Evolutionary conservation across 2,797 vertebrate genomes (phyloP).

Genomic region (Lepilemur septentrionalis): DNA sequence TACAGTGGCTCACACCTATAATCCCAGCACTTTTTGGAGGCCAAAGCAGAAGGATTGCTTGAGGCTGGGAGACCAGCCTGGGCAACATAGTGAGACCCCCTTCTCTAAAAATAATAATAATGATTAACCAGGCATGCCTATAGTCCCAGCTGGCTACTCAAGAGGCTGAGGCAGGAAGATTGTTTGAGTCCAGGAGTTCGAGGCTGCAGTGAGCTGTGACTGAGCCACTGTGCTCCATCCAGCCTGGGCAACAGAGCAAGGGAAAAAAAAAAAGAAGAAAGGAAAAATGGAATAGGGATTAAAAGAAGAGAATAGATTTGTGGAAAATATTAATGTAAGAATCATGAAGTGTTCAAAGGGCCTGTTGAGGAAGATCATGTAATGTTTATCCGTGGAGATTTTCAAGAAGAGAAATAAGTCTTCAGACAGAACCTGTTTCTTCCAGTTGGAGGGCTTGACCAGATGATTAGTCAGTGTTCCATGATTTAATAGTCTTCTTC

Average conservation of each 20-base stretch:
- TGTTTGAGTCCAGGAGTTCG: not conserved
- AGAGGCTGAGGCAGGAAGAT: not conserved
- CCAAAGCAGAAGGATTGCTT: not conserved
- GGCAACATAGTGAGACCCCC: not conserved
- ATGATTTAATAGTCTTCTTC: constrained; percentile 38
- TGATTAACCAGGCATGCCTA: not conserved
- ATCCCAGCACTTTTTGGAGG: not conserved
- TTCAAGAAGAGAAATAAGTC: constrained; percentile 41
- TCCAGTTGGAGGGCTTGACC: not conserved
- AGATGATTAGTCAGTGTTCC: not conserved
- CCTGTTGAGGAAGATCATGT: not conserved
- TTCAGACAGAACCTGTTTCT: constrained; percentile 37
- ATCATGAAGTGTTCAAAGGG: not conserved
- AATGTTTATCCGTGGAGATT: constrained; percentile 17
- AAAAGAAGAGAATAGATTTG: constrained; percentile 14
- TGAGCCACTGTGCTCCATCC: not conserved
- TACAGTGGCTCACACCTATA: not conserved
- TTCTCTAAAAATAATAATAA: not conserved
- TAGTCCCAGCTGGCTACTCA: not conserved
- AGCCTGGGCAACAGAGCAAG: not conserved
- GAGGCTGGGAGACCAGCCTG: not conserved
- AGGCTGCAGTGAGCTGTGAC: not conserved
- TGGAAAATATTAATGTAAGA: not conserved
- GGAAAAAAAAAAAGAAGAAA: not conserved
- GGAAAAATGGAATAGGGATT: constrained; percentile 14